phyloP scores from a whole-genome alignment of 2,113 vertebrate species.

The Marcusenius ussheri region DNA sequence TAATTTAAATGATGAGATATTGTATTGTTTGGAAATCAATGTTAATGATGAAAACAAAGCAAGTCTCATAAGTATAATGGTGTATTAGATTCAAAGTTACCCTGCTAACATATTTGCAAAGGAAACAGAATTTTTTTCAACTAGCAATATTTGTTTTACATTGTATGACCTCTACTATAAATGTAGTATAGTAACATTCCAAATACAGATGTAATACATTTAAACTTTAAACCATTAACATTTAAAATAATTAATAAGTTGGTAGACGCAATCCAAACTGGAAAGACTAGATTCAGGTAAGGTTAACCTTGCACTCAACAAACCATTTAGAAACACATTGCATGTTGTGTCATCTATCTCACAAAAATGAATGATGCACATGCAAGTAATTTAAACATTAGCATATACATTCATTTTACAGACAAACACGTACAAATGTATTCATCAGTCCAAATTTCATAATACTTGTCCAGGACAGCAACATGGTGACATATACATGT shows the following conservation, averaged over 20 bases:
- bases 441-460: neutral
- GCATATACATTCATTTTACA: neutral
- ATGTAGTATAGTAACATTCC: neutral
- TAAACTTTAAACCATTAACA: neutral
- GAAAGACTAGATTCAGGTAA: neutral
- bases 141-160: neutral
- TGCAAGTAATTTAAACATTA: neutral
- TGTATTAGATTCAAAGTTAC: neutral
- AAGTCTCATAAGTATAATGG: neutral
- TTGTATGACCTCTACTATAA: neutral
- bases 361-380: neutral
- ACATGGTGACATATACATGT: neutral
- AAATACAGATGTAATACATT: neutral
- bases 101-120: neutral
- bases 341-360: neutral
- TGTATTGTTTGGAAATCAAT: neutral
- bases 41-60: neutral
- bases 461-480: neutral
- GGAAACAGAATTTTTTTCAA: neutral
- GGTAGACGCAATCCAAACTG: neutral
- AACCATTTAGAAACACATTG: neutral
- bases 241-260: neutral
- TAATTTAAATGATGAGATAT: neutral
- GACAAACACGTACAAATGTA: neutral
- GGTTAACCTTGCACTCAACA: neutral